Percentiles rank a stretch among this genome's conserved stretches.
Evolutionary conservation across 2,113 vertebrate species (phyloP).

Genomic region (Diadophis punctatus): DNA sequence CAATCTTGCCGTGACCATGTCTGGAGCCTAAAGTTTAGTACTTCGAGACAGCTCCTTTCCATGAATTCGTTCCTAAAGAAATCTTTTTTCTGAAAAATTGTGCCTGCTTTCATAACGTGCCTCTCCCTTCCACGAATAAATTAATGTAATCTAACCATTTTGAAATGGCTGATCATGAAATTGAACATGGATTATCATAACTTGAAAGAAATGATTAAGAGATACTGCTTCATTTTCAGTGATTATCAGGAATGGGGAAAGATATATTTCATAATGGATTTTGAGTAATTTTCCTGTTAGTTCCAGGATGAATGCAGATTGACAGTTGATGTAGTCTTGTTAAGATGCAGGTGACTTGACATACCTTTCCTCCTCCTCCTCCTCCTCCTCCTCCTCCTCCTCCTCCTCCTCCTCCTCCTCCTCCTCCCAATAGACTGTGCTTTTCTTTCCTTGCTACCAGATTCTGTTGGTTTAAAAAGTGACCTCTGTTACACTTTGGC

Average conservation of each 20-base stretch:
- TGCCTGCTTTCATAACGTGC: slow-evolving; percentile 11
- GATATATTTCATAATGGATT: slow-evolving; percentile 15
- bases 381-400: neutral
- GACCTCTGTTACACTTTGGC: slow-evolving; percentile 37
- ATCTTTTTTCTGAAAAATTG: slow-evolving; percentile 28
- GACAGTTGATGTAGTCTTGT: slow-evolving; percentile 21
- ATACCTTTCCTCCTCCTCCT: slow-evolving; percentile 9
- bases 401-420: neutral
- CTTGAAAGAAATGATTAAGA: slow-evolving; percentile 50
- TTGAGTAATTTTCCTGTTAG: slow-evolving; percentile 40
- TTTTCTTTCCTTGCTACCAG: neutral
- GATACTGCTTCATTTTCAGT: slow-evolving; percentile 43
- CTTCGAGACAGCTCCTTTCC: neutral
- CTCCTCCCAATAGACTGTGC: neutral
- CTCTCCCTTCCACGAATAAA: neutral
- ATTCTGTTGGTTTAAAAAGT: slow-evolving; percentile 58
- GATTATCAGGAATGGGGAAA: neutral
- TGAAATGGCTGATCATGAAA: slow-evolving; percentile 52
- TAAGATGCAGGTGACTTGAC: slow-evolving; percentile 44
- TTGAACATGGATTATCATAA: slow-evolving; percentile 37
- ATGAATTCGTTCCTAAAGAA: neutral
- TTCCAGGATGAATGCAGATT: slow-evolving; percentile 1
- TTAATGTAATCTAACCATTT: slow-evolving; percentile 28
- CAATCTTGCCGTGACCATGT: neutral
- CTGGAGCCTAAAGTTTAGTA: neutral